Conservation (phyloP, 2,888 invertebrate species). For the Aromia moschata region DNA sequence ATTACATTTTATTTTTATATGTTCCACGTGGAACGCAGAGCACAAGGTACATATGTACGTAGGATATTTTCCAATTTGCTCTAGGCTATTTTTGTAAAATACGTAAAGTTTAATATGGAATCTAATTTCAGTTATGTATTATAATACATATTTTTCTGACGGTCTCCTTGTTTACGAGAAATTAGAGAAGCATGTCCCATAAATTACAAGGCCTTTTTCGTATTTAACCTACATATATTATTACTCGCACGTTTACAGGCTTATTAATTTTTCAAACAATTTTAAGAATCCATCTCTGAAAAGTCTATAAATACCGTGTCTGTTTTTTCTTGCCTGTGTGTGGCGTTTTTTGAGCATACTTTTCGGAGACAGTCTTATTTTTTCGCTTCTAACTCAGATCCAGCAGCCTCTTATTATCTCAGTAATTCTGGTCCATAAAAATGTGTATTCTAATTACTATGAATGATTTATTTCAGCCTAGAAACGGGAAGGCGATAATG, state of each 20-base stretch:
- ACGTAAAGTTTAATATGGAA: conserved; percentile 2
- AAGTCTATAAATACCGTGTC: background rate
- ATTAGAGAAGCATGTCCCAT: background rate
- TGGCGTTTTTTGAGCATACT: no score
- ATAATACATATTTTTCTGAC: background rate
- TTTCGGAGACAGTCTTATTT: no score
- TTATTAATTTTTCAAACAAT: no score
- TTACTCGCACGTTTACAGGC: no score
- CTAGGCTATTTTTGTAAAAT: conserved; percentile 16
- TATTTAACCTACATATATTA: background rate
- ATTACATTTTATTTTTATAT: conserved; percentile 18
- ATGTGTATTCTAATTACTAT: conserved; percentile 10
- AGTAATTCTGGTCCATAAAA: no score
- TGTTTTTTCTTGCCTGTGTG: no score
- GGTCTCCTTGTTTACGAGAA: background rate
- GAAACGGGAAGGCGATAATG: conserved; percentile 7
- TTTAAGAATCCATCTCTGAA: background rate
- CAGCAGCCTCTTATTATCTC: no score
- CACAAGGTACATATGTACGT: background rate
- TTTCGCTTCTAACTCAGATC: no score
- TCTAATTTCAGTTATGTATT: conserved; percentile 1
- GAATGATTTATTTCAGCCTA: conserved; percentile 3
- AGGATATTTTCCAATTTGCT: conserved; percentile 15
- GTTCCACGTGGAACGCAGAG: background rate
- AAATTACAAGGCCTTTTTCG: background rate